Base-by-base conservation (phyloP, 2,113 vertebrate species). In the Mesocricetus auratus region DNA sequence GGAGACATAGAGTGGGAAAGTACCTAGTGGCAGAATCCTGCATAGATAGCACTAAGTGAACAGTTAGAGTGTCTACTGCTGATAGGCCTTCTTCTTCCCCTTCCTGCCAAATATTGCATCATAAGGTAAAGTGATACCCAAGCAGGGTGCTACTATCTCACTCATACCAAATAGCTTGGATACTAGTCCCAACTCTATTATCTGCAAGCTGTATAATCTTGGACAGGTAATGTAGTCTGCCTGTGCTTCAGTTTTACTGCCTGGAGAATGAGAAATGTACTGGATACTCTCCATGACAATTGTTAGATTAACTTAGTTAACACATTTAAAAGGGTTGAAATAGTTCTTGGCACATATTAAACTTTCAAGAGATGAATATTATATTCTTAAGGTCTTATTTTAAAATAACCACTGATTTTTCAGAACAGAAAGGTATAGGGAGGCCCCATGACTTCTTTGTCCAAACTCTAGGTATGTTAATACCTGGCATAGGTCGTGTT, bases 331-430 rank as follows among this genome's bases (percentile, higher is more conserved):
- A 50, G 19, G 31, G 50, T 74, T 85, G 87, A 31, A 89, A 58
- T 9, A 53, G 39, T 77, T 42, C 2, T 13, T 89, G 64, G 3
- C n/a, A 91, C n/a, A 21, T 5, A 47, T 3, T 42, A 58, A n/a
- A 88, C 36, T 79, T 92, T 68, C 68, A 74, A 78, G 47, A 56
- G 26, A 62, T 47, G n/a, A 24, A 75, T 71, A 33, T 26, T 45
- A 83, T 33, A 50, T 83, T 79, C 93, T 79, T 24, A 47, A 56
- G 12, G 86, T 77, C 45, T 90, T 73, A 83, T 50, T 97, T 90
- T 60, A 29, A 96, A 86, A 81, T 95, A 71, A 83, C 9, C 21
- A 73, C 42, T 71, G 8, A 66, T 92, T 86, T 33, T 73, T 39
- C 16, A 68, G 47, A 64, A 96, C 77, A 66, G 50, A 89, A 92